Evolutionary conservation across 2,888 invertebrate genomes (phyloP), one percentile per base, ranked within the genome.

Genomic region (Heteropelma amictum): DNA sequence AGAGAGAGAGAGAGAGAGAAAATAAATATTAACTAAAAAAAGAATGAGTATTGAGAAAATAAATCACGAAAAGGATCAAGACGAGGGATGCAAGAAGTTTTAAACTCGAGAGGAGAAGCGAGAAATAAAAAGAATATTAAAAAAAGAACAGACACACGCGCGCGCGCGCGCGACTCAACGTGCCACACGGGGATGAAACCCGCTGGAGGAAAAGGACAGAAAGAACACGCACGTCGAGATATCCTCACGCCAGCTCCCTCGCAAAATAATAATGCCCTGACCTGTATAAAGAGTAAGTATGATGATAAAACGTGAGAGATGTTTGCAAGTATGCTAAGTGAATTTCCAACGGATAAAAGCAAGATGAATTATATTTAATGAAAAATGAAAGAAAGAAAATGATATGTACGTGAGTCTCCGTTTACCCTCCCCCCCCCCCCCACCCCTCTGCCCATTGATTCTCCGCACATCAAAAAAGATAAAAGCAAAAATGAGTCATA

Each of bases 201-300:
- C 53, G 54, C 65, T 45, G 64, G 64, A 28, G 53, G 30, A 63
- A 63, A 60, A 72, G 35, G 63, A 72, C 40, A 77, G 54, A 64
- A 61, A n/a, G n/a, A n/a, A n/a, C n/a, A n/a, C n/a, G n/a, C 33
- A 77, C 78, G 71, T 65, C 73, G 77, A 77, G 79, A 76, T 75
- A 70, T 63, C 63, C 64, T 69, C 72, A 54, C 42, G 58, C 58
- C 63, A 79, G 76, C 80, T 79, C 83, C 82, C 83, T 83, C 84
- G 81, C 82, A 79, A 85, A 85, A 77, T 65, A 67, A 70, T 72
- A 68, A 71, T 80, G 82, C 77, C 73, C 82, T 84, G 85, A 86
- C 86, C 87, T 87, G 87, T 88, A 87, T 86, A 87, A 86, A 87
- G 83, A 87, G 86, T 87, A 87, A 87, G 86, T 87, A 87, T 86